These are phyloP conservation scores for Anarhynchus alexandrinus DNA, from an alignment of 2,113 vertebrate species.

Conservation along the genomic window DNA sequence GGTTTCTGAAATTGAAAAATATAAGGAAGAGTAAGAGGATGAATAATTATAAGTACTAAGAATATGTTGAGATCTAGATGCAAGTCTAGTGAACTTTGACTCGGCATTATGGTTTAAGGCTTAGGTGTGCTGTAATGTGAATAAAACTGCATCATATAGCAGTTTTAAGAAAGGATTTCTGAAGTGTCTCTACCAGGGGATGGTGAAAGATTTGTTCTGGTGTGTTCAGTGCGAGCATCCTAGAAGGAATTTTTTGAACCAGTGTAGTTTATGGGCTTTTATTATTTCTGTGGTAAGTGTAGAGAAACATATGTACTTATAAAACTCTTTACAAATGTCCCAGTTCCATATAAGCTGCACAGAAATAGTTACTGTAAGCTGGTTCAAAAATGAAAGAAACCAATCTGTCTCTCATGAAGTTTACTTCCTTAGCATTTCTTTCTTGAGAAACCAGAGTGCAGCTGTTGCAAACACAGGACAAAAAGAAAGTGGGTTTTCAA, in stretches of 20 bases:
- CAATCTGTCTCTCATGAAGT: not conserved
- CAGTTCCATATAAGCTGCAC: not conserved
- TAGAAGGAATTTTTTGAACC: not conserved
- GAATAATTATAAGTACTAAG: not conserved
- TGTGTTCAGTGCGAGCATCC: not conserved
- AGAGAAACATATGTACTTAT: not conserved
- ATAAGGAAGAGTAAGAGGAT: not conserved
- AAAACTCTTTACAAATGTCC: not conserved
- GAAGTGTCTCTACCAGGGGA: not conserved
- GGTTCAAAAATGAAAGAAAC: not conserved
- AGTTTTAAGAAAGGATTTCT: slow-evolving; percentile 5
- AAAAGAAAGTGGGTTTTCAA: not conserved
- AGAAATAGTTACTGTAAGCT: not conserved
- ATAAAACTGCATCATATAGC: not conserved
- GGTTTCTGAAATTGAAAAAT: slow-evolving; percentile 1
- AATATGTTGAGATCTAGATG: not conserved
- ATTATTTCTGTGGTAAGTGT: not conserved
- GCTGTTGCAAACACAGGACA: not conserved
- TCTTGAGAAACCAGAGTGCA: not conserved
- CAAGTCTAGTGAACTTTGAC: not conserved
- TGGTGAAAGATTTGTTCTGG: slow-evolving; percentile 2
- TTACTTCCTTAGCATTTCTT: not conserved
- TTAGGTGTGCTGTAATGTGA: not conserved
- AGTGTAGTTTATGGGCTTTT: not conserved
- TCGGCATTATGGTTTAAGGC: not conserved